These are phyloP conservation scores for Glyphotaelius pellucidus DNA, from an alignment of 2,888 invertebrate species.

Conservation along the genomic window DNA sequence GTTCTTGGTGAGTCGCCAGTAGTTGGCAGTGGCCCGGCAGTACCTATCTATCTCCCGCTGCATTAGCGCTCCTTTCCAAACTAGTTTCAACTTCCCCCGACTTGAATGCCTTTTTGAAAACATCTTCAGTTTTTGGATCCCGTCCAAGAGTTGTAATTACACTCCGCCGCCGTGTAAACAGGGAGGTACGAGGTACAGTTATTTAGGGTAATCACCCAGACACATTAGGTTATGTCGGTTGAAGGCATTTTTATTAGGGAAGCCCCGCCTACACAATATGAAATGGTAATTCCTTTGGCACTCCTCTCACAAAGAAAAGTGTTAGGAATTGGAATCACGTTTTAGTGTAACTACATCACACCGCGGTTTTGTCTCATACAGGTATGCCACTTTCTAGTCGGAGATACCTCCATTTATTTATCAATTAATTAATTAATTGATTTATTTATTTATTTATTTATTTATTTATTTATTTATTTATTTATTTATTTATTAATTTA, in stretches of 20 bases:
- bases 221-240: neutral
- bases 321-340: neutral
- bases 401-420: neutral
- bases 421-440: no score
- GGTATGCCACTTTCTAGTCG: neutral
- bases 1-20: conserved; percentile 42
- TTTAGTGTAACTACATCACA: neutral
- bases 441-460: no score
- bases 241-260: neutral
- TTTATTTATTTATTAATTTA: no score
- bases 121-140: conserved; percentile 36
- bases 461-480: no score
- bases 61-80: conserved; percentile 33
- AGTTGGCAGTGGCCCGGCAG: neutral
- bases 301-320: neutral
- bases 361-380: neutral
- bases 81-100: conserved; percentile 36
- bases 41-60: neutral
- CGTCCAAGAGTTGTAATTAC: conserved; percentile 40
- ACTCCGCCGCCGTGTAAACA: conserved; percentile 17
- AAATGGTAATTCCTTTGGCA: neutral
- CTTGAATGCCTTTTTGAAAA: conserved; percentile 39
- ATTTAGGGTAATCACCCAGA: conserved; percentile 5
- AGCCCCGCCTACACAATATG: neutral
- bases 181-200: neutral